A percentile compares a stretch with the other conserved stretches of the same genome.
These are phyloP conservation scores for Eufriesea mexicana DNA, from an alignment of 1,140 invertebrate genomes.

Conservation along the genomic window DNA sequence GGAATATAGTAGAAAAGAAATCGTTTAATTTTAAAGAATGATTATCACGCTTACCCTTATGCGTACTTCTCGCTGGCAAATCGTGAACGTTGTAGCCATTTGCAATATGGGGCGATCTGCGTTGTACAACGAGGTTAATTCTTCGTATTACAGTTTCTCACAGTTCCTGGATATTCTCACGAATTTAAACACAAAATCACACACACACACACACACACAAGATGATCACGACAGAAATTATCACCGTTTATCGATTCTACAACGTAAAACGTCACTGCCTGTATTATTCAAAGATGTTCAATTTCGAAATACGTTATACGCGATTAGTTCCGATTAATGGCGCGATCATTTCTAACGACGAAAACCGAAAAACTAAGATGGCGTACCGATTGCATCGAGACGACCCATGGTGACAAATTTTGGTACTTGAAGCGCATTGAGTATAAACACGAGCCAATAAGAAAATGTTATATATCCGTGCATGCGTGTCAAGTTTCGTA, in stretches of 20 bases:
- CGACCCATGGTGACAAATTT: slow-evolving; percentile 54
- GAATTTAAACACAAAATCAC: not conserved
- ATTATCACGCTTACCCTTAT: not conserved
- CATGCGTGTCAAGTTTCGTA: slow-evolving; percentile 47
- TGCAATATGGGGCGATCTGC: slow-evolving; percentile 27
- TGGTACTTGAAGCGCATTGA: slow-evolving; percentile 62
- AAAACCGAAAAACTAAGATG: not conserved
- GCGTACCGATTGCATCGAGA: slow-evolving; percentile 43
- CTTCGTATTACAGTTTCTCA: slow-evolving; percentile 37
- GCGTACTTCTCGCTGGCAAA: not conserved
- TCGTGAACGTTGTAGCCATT: not conserved
- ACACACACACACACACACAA: too few species aligned
- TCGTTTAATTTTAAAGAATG: not conserved
- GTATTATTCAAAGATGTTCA: not conserved
- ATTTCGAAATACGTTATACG: not conserved
- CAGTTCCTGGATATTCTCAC: slow-evolving; percentile 23
- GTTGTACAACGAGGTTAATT: slow-evolving; percentile 31
- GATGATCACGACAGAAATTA: not conserved
- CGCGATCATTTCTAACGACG: not conserved
- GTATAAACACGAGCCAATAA: slow-evolving; percentile 62
- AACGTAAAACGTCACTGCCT: slow-evolving; percentile 20
- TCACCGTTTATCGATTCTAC: not conserved
- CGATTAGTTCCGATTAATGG: not conserved
- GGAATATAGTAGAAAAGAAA: not conserved
- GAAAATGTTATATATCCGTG: slow-evolving; percentile 52